A percentile compares a stretch with the other conserved stretches of the same genome.
These are phyloP conservation scores for Sphaerophoria taeniata DNA, from an alignment of 2,888 invertebrate genomes.

Conservation along the genomic window DNA sequence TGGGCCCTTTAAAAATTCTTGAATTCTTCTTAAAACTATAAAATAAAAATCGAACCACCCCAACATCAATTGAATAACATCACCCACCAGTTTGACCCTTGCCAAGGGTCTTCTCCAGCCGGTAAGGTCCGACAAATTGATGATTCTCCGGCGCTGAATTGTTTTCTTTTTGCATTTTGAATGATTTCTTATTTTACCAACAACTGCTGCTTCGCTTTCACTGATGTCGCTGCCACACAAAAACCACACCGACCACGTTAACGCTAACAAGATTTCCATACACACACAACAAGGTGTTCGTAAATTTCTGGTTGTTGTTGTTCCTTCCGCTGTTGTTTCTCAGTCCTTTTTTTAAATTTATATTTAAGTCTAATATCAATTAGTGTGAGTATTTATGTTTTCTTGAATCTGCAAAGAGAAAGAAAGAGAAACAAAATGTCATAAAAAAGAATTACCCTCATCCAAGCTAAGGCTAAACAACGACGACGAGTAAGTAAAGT, in stretches of 20 bases:
- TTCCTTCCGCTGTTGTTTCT: conserved; percentile 10
- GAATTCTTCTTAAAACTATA: too few relatives aligned
- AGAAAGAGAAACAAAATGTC: conserved; percentile 20
- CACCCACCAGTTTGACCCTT: conserved; percentile 99
- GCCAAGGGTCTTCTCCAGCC: conserved; percentile 99
- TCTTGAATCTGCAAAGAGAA: conserved; percentile 38
- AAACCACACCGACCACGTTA: conserved; percentile 51
- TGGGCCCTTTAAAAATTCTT: too few relatives aligned
- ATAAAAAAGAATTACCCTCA: conserved; percentile 8
- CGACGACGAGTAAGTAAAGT: conserved; percentile 8
- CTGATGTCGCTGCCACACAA: conserved; percentile 33
- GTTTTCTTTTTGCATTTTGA: conserved; percentile 84
- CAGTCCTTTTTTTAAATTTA: conserved; percentile 39
- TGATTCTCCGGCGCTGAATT: conserved; percentile 87
- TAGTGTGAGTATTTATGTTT: conserved; percentile 48
- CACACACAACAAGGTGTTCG: conserved; percentile 59
- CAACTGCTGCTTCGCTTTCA: conserved; percentile 20
- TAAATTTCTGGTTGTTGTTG: conserved; percentile 39
- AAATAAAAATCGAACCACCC: too few relatives aligned
- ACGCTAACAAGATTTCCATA: conserved; percentile 65
- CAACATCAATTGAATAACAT: too few relatives aligned
- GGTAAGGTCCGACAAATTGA: conserved; percentile 99
- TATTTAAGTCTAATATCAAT: conserved; percentile 72
- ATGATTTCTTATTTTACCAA: conserved; percentile 59
- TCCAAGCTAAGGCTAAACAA: background rate